Percentiles rank a stretch among this genome's conserved stretches.
phyloP scores from a whole-genome alignment of 2,888 invertebrate species.

The Eupithecia dodoneata region DNA sequence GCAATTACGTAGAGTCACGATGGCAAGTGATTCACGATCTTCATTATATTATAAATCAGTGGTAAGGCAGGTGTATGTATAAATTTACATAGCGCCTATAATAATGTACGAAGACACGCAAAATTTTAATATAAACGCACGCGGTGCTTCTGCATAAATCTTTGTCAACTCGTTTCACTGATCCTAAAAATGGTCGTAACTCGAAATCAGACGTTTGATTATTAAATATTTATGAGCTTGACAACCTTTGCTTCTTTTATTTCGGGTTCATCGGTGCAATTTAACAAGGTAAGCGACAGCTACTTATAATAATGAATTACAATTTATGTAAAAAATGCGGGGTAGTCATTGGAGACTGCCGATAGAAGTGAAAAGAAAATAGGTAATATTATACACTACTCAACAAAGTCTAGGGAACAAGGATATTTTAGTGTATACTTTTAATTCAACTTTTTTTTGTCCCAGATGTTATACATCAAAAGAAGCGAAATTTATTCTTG shows the following conservation, averaged over 20 bases:
- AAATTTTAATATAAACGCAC: slow-evolving; percentile 33
- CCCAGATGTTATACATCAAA: too few relatives aligned
- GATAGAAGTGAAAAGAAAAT: too few relatives aligned
- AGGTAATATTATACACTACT: too few relatives aligned
- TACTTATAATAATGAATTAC: background rate
- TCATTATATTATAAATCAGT: slow-evolving; percentile 70
- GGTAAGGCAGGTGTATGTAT: slow-evolving; percentile 42
- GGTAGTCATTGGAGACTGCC: too few relatives aligned
- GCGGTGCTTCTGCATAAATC: slow-evolving; percentile 28
- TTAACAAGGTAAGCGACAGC: background rate
- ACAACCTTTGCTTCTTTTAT: slow-evolving; percentile 3
- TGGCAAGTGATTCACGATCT: slow-evolving; percentile 72
- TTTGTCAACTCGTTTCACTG: slow-evolving; percentile 27
- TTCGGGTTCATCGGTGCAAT: background rate
- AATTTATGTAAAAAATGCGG: background rate
- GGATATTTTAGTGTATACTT: too few relatives aligned
- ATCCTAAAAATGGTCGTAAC: slow-evolving; percentile 24
- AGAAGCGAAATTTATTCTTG: too few relatives aligned
- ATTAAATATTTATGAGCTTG: slow-evolving; percentile 21
- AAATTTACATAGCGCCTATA: slow-evolving; percentile 68
- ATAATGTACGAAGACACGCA: slow-evolving; percentile 60
- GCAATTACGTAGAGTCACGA: slow-evolving; percentile 82
- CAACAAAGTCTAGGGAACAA: too few relatives aligned
- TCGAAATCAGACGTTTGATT: slow-evolving; percentile 12
- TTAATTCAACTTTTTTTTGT: too few relatives aligned